Percentiles rank a stretch among this genome's conserved stretches.
Conservation (phyloP, 2,888 invertebrate species). For the Drosophila meridiana region DNA sequence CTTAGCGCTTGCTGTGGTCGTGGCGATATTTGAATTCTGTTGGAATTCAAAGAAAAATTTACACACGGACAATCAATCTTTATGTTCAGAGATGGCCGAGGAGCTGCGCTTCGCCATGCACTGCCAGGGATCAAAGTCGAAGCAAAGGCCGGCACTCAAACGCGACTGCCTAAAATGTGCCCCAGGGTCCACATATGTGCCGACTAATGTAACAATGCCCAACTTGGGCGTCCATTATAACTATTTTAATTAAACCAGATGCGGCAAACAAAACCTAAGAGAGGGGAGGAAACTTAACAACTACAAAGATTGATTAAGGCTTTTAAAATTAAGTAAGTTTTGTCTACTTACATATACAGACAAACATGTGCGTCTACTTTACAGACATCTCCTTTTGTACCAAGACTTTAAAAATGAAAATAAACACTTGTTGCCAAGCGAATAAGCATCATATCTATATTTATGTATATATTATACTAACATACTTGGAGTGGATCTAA, state of each 20-base stretch:
- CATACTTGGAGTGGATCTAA: background rate
- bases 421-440: constrained; percentile 1
- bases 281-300: background rate
- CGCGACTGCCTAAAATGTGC: constrained; percentile 91
- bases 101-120: constrained; percentile 96
- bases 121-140: constrained; percentile 92
- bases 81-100: constrained; percentile 97
- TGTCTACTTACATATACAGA: background rate
- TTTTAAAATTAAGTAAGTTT: constrained; percentile 17
- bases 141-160: constrained; percentile 92
- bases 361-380: constrained; percentile 3
- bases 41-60: constrained; percentile 97
- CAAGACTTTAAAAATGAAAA: constrained; percentile 27
- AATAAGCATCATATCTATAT: background rate
- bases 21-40: constrained; percentile 97
- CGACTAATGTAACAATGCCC: constrained; percentile 83
- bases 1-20: constrained; percentile 94
- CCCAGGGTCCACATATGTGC: constrained; percentile 90
- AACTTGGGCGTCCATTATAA: constrained; percentile 82
- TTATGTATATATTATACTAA: background rate
- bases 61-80: constrained; percentile 92
- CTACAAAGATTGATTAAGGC: background rate
- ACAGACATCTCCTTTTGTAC: constrained; percentile 26
- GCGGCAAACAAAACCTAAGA: constrained; percentile 4
- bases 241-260: constrained; percentile 80